A percentile compares a stretch with the other conserved stretches of the same genome.
phyloP scores from a whole-genome alignment of 2,113 vertebrate genomes.

The Paedocypris sp. region DNA sequence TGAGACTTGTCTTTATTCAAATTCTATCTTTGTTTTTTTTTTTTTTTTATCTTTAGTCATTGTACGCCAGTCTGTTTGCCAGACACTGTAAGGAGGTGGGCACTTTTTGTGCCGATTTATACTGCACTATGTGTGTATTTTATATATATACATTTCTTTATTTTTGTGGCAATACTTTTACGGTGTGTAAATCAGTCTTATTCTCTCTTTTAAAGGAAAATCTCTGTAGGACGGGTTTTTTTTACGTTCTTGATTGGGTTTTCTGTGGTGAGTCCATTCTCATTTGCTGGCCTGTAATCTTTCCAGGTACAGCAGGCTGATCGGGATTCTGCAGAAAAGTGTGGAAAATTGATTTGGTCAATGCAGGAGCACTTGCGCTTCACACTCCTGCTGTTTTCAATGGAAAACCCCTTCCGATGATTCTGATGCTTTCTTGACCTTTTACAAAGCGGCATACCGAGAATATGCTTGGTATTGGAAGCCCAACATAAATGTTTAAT shows the following conservation, averaged over 20 bases:
- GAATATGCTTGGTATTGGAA: not conserved
- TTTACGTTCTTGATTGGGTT: slow-evolving; percentile 54
- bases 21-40: too few relatives aligned
- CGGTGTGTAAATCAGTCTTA: too few relatives aligned
- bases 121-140: not conserved
- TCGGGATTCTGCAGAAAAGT: slow-evolving; percentile 2
- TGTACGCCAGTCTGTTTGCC: too few relatives aligned
- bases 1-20: too few relatives aligned
- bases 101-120: too few relatives aligned
- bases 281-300: slow-evolving; percentile 18
- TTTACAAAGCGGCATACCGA: not conserved
- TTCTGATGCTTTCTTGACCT: not conserved
- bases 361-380: not conserved
- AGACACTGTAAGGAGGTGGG: too few relatives aligned
- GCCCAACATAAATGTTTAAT: not conserved
- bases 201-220: slow-evolving; percentile 8
- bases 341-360: slow-evolving; percentile 2
- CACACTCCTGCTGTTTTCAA: slow-evolving; percentile 10
- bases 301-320: slow-evolving; percentile 16
- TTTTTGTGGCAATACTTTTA: too few relatives aligned
- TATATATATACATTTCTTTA: too few relatives aligned
- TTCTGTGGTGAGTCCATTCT: slow-evolving; percentile 19
- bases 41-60: too few relatives aligned
- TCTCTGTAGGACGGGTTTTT: not conserved
- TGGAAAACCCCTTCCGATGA: slow-evolving; percentile 15